Conservation (phyloP, 2,888 invertebrate species). For the Hypomecis atomaria region DNA sequence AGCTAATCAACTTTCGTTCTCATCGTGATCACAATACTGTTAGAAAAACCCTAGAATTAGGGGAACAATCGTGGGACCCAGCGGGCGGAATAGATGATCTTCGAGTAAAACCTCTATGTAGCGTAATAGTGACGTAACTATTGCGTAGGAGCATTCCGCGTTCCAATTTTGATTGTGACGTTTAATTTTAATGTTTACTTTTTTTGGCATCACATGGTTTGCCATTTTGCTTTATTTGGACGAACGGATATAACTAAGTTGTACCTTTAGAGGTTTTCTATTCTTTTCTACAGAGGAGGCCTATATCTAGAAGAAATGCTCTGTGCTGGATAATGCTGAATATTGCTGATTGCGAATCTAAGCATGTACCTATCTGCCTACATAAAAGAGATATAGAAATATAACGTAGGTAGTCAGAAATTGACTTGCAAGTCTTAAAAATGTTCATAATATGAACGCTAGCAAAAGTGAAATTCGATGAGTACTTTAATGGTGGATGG, state of each 20-base stretch:
- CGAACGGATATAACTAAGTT: background rate
- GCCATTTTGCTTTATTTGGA: background rate
- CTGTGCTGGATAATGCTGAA: too few species aligned
- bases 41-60: conserved; percentile 58
- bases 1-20: conserved; percentile 42
- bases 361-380: too few species aligned
- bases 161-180: conserved; percentile 28
- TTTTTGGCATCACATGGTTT: background rate
- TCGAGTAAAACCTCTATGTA: conserved; percentile 19
- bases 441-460: too few species aligned
- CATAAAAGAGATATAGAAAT: too few species aligned
- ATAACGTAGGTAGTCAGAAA: too few species aligned
- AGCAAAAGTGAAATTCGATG: too few species aligned
- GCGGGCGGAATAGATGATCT: conserved; percentile 42
- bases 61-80: conserved; percentile 46
- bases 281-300: too few species aligned
- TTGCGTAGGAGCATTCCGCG: conserved; percentile 36
- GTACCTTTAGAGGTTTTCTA: background rate
- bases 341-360: too few species aligned
- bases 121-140: conserved; percentile 43
- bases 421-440: too few species aligned
- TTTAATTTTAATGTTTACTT: background rate
- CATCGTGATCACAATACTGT: conserved; percentile 35
- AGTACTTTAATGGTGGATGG: too few species aligned
- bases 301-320: too few species aligned